Conservation (phyloP, 2,113 vertebrate genomes). For the Mola mola region DNA sequence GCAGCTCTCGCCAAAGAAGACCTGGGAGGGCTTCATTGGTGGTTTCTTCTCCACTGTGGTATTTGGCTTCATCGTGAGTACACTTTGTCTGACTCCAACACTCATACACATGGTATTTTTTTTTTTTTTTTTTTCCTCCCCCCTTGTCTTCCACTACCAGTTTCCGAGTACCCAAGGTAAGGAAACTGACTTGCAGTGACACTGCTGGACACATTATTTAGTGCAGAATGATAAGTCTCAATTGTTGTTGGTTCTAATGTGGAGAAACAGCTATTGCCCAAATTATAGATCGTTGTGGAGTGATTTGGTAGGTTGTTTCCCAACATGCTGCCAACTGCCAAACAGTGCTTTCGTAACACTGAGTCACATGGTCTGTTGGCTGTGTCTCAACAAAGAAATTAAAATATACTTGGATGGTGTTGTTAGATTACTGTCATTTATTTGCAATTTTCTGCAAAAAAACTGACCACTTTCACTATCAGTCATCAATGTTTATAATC, state of each 20-base stretch:
- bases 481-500: too few relatives aligned
- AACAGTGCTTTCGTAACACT: neutral
- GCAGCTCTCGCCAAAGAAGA: constrained; percentile 98
- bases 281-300: too few relatives aligned
- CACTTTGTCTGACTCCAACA: neutral
- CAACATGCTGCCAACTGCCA: neutral
- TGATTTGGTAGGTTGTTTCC: neutral
- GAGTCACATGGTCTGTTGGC: neutral
- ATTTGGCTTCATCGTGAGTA: constrained; percentile 96
- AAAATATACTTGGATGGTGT: neutral
- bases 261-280: too few relatives aligned
- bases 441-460: too few relatives aligned
- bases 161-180: neutral
- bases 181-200: too few relatives aligned
- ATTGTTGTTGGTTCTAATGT: too few relatives aligned
- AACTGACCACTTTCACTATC: neutral
- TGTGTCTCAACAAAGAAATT: neutral
- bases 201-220: too few relatives aligned
- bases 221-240: too few relatives aligned
- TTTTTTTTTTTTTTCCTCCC: too few relatives aligned
- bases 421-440: too few relatives aligned
- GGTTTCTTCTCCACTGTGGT: constrained; percentile 95
- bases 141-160: neutral
- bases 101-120: neutral
- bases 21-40: constrained; percentile 99